phyloP scores from a whole-genome alignment of 64 coral and sea anemone genomes.

The Catalaphyllia jardinei region DNA sequence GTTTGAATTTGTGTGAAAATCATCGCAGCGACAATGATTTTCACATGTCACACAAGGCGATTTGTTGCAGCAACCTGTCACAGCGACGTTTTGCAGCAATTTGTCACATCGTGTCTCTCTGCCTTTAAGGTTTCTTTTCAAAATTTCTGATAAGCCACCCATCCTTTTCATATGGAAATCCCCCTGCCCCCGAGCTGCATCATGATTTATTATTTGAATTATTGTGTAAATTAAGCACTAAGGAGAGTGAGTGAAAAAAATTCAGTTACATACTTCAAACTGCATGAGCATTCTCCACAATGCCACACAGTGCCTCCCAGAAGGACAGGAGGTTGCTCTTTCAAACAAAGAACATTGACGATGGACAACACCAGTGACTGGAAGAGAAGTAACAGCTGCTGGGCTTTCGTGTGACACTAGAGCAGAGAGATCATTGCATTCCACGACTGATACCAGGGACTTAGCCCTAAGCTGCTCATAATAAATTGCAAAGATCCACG shows the following conservation, averaged over 20 bases:
- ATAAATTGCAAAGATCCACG: conserved; percentile 75
- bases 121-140: too few species aligned
- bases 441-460: conserved; percentile 44
- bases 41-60: too few species aligned
- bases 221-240: neutral
- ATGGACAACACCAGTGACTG: conserved; percentile 72
- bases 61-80: too few species aligned
- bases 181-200: neutral
- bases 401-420: neutral
- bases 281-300: conserved; percentile 95
- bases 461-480: conserved; percentile 71
- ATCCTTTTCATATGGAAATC: too few species aligned
- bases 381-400: conserved; percentile 57
- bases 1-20: too few species aligned
- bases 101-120: too few species aligned
- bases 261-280: conserved; percentile 69
- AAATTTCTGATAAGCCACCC: too few species aligned
- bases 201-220: neutral
- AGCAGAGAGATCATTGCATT: conserved; percentile 27
- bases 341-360: conserved; percentile 90
- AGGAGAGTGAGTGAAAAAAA: neutral
- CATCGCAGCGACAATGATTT: too few species aligned
- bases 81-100: too few species aligned
- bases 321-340: conserved; percentile 55
- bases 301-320: conserved; percentile 75